Percentiles rank a stretch among this genome's conserved stretches.
phyloP scores from a whole-genome alignment of 2,797 vertebrate species.

The Heteromormyrus szaboi region DNA sequence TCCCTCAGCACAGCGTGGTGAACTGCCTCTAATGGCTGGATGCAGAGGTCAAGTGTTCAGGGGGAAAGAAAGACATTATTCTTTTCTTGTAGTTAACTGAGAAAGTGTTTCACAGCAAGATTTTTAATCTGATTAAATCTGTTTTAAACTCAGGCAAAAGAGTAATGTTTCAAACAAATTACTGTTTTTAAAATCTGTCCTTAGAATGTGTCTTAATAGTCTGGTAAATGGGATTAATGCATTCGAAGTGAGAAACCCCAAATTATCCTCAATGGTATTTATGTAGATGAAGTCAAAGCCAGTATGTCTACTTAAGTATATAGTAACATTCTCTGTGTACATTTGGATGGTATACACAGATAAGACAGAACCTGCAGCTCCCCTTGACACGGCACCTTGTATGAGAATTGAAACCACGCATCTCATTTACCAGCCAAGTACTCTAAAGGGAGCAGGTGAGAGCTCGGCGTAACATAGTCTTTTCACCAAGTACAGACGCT shows the following conservation, averaged over 20 bases:
- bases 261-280: neutral
- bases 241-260: neutral
- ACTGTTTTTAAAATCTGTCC: neutral
- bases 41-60: neutral
- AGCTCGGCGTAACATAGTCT: neutral
- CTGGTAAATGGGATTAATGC: neutral
- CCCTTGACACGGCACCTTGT: neutral
- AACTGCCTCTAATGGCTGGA: neutral
- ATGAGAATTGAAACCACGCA: neutral
- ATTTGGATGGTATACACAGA: neutral
- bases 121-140: neutral
- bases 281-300: neutral
- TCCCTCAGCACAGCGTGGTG: neutral
- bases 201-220: neutral
- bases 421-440: neutral
- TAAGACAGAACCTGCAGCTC: neutral
- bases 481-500: neutral
- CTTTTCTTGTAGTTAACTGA: neutral
- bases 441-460: neutral
- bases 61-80: neutral
- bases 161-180: neutral
- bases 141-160: neutral
- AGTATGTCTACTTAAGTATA: neutral
- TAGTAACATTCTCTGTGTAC: neutral
- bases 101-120: neutral